Evolutionary conservation across 2,113 vertebrate genomes (phyloP), one percentile per base, ranked within the genome.

Genomic region (Alexandromys fortis): DNA sequence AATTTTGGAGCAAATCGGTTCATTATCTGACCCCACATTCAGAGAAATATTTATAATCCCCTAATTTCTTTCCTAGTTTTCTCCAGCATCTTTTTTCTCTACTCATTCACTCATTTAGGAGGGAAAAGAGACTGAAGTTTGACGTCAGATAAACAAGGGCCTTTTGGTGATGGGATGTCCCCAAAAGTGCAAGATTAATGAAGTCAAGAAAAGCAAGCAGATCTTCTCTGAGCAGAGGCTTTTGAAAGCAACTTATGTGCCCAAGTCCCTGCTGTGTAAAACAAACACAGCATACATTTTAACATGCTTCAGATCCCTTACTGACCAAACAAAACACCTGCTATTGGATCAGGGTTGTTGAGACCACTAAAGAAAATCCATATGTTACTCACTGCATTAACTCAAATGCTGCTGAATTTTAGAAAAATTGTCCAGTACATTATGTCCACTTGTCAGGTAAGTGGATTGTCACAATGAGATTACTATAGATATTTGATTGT

Each of bases 331-430:
- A 58, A 78, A 93, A 95, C n/a, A 28, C 63, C 87, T 42, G 21
- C 26, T 73, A 78, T 63, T 33, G 12, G 22, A 79, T 86, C 42
- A 72, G 61, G 86, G 47, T 91, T 91, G 28, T 8, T 86, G 78
- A 61, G 91, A 93, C 11, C 47, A 55, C 22, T 49, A 61, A 89
- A 38, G 86, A 24, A 89, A 97, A 86, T 88, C 63, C 92, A 33
- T 45, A 94, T 88, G 35, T 26, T 82, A 52, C 78, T 86, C 30
- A 14, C 33, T 61, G 8, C 85, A 77, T 92, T 91, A 92, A 63
- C 30, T 35, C 89, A 68, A 96, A 26, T 79, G 8, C 17, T 58
- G 76, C 22, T 58, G 81, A 70, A 70, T 81, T 95, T 93, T 85
- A 65, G 65, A 76, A 92, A 96, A 24, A 28, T 49, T 22, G 35